These are phyloP conservation scores for Pinctada fucata DNA, from an alignment of 2,888 invertebrate species.

Conservation along the genomic window DNA sequence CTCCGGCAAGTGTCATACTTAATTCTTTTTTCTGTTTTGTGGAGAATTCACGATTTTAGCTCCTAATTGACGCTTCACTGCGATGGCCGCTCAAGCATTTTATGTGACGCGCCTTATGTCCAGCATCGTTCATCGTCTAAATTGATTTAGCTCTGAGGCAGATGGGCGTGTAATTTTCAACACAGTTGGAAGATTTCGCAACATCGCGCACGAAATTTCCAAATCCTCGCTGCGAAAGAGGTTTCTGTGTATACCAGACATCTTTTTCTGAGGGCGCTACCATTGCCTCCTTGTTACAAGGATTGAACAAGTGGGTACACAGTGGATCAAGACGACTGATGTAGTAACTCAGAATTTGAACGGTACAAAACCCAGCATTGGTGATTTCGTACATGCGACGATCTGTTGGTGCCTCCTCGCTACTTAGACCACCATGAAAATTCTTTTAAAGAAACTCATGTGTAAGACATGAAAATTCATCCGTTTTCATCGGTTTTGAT, in stretches of 20 bases:
- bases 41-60: slow-evolving; percentile 22
- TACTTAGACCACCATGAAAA: slow-evolving; percentile 10
- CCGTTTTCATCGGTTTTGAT: slow-evolving; percentile 18
- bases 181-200: slow-evolving; percentile 14
- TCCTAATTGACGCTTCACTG: slow-evolving; percentile 8
- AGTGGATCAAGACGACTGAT: slow-evolving; percentile 7
- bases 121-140: slow-evolving; percentile 13
- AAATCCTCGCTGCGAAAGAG: slow-evolving; percentile 7
- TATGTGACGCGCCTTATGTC: slow-evolving; percentile 13
- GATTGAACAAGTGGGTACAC: background rate
- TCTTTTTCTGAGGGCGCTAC: background rate
- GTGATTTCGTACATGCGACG: slow-evolving; percentile 24
- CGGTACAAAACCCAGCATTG: slow-evolving; percentile 18
- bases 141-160: slow-evolving; percentile 19
- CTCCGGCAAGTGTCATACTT: too few species aligned
- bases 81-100: slow-evolving; percentile 6
- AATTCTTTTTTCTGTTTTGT: slow-evolving; percentile 14
- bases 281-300: slow-evolving; percentile 7
- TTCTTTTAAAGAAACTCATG: slow-evolving; percentile 22
- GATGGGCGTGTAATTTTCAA: slow-evolving; percentile 11
- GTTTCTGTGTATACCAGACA: slow-evolving; percentile 10
- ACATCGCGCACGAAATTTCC: slow-evolving; percentile 14
- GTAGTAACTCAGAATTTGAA: slow-evolving; percentile 19
- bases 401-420: slow-evolving; percentile 18
- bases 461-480: slow-evolving; percentile 8